Conservation (phyloP, 2,113 vertebrate genomes). For the Anolis carolinensis region DNA sequence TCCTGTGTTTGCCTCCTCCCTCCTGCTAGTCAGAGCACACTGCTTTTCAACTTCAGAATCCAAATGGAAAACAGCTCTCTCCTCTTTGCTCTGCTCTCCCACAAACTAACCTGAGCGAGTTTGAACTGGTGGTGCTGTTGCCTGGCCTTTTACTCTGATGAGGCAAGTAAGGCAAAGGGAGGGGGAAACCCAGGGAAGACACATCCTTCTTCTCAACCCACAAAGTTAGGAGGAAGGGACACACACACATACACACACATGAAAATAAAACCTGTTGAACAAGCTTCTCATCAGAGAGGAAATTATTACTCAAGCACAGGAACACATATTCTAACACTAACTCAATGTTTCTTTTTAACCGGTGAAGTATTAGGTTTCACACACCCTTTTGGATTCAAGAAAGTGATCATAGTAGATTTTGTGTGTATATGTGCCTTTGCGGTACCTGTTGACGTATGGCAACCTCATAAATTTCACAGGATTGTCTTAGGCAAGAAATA, state of each 20-base stretch:
- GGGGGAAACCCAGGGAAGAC: constrained; percentile 1
- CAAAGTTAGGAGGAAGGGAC: neutral
- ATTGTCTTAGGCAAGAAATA: no score
- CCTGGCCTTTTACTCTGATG: neutral
- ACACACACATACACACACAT: neutral
- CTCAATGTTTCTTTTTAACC: neutral
- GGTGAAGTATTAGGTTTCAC: neutral
- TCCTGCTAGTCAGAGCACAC: neutral
- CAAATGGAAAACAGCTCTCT: neutral
- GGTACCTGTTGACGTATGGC: no score
- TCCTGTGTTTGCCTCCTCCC: neutral
- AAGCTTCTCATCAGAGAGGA: constrained; percentile 51
- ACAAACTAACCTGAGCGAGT: constrained; percentile 51
- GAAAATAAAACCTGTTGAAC: constrained; percentile 63
- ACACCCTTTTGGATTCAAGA: neutral
- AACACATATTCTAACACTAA: neutral
- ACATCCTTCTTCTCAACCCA: constrained; percentile 43
- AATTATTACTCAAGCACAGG: constrained; percentile 50
- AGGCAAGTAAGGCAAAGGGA: neutral
- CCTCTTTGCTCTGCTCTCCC: neutral
- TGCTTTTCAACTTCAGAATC: neutral
- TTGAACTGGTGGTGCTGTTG: constrained; percentile 12
- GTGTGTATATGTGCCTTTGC: no score
- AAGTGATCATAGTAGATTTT: neutral
- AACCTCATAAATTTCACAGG: no score